Conservation (phyloP, 2,797 vertebrate genomes). For the Myotis daubentonii region DNA sequence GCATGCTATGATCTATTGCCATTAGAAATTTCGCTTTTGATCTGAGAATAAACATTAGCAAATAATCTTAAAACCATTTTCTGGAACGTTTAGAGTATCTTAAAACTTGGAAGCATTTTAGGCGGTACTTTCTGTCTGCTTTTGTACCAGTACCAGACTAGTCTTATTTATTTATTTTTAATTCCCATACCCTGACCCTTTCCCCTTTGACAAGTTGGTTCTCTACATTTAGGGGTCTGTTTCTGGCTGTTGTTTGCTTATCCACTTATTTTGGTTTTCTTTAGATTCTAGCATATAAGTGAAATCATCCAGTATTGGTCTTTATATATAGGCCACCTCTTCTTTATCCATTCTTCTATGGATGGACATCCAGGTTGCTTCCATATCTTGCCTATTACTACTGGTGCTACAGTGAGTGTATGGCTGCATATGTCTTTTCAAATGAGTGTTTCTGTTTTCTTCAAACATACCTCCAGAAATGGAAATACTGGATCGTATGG, state of each 20-base stretch:
- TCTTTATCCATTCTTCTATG: background rate
- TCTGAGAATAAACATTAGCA: background rate
- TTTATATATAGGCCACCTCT: too few species aligned
- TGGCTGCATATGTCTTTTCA: background rate
- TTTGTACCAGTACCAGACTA: background rate
- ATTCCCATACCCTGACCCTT: background rate
- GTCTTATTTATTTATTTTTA: background rate
- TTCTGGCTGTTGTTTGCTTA: background rate
- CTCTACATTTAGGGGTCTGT: background rate
- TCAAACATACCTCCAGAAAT: background rate
- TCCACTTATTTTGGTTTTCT: background rate
- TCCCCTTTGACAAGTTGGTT: background rate
- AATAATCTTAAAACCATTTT: background rate
- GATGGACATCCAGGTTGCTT: background rate
- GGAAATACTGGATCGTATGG: background rate
- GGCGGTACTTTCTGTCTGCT: background rate
- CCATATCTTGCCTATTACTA: background rate
- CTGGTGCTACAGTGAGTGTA: background rate
- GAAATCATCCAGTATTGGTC: too few species aligned
- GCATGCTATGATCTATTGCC: conserved; percentile 4
- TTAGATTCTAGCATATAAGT: background rate
- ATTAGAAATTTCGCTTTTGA: conserved; percentile 50
- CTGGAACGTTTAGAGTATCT: background rate
- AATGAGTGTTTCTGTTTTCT: background rate
- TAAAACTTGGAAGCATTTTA: background rate